Base-by-base conservation (phyloP, 1,140 invertebrate species). In the Melipona quadrifasciata region DNA sequence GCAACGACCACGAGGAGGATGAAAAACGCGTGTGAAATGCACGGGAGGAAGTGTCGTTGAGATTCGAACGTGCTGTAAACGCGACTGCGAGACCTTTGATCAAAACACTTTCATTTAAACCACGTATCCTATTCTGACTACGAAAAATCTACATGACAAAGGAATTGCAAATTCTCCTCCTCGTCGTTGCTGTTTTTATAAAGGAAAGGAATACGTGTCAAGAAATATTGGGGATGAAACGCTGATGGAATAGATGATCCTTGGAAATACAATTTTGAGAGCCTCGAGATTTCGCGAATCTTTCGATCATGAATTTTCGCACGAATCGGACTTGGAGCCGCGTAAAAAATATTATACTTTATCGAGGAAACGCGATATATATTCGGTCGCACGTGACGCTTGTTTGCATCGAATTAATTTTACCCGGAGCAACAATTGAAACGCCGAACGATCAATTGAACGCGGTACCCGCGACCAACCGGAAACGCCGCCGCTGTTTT, bases 31-130 rank as follows among this genome's bases (percentile, higher is more conserved):
- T 47, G 64, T 53, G 64, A 78, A 67, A 65, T 53, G 76, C 64
- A 78, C 21, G 64, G 39, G 19, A 24, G 39, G 55, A 61, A 61
- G 74, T n/a, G 57, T 61, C 74, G 57, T 76, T 61, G 55, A 76
- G 74, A 76, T 61, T n/a, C 24, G 74, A 75, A 58, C 53, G 72
- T 24, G 27, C 19, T 31, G 6, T 39, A 75, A 74, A 57, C 74
- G 51, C 72, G 47, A 21, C 72, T 73, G 74, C 27, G 76, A 67
- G 8, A 27, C n/a, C 39, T 78, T 67, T 78, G 76, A 78, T 78
- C 76, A 55, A 78, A 27, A 78, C 12, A 14, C 39, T 21, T 77
- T 64, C 31, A 61, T 78, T 78, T 51, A 16, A 78, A 78, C 47
- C 27, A 39, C 21, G 21, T 67, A 65, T 65, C 24, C 58, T 47